phyloP scores from a whole-genome alignment of 2,888 invertebrate species.

The Theretra japonica region DNA sequence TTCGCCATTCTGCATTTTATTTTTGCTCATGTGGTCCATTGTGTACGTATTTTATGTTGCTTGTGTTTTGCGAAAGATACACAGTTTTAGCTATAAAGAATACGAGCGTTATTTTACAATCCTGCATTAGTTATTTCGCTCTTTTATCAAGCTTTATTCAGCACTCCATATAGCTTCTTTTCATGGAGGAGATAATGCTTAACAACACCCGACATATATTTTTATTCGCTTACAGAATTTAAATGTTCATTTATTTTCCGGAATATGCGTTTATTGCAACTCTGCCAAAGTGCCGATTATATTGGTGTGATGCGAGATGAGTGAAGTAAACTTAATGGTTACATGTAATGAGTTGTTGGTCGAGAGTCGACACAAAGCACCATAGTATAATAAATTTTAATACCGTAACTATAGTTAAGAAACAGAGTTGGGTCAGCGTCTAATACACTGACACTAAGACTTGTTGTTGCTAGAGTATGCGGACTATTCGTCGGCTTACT shows the following conservation, averaged over 20 bases:
- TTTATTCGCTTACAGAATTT: not conserved
- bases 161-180: slow-evolving; percentile 4
- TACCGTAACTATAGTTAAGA: not conserved
- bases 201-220: not conserved
- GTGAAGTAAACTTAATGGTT: not conserved
- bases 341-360: not conserved
- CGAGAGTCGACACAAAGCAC: not conserved
- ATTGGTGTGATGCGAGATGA: not conserved
- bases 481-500: slow-evolving; percentile 47
- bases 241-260: not conserved
- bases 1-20: slow-evolving; percentile 16
- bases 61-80: slow-evolving; percentile 6
- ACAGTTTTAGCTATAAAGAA: slow-evolving; percentile 18
- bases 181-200: not conserved
- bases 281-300: too few species aligned
- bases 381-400: not conserved
- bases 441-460: slow-evolving; percentile 29
- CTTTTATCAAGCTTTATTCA: slow-evolving; percentile 13
- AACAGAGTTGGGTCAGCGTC: not conserved
- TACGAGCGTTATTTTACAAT: slow-evolving; percentile 4
- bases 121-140: slow-evolving; percentile 5
- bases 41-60: slow-evolving; percentile 1
- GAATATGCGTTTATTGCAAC: not conserved
- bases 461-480: slow-evolving; percentile 48
- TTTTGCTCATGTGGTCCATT: slow-evolving; percentile 8